phyloP scores from a whole-genome alignment of 2,888 invertebrate species.

The Artemia sp. region DNA sequence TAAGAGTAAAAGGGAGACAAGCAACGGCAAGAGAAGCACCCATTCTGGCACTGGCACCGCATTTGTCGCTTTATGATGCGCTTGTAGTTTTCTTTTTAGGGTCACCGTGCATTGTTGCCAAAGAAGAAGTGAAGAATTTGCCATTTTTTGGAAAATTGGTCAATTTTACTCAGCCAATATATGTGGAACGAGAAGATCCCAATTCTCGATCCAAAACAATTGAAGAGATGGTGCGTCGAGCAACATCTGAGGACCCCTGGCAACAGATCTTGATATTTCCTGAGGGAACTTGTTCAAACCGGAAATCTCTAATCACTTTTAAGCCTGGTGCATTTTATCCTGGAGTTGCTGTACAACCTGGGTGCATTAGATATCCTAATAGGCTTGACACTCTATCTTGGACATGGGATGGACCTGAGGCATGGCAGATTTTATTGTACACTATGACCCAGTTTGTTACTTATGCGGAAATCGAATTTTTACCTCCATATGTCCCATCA shows the following conservation, averaged over 20 bases:
- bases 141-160: conserved; percentile 85
- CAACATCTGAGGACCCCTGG: too few species aligned
- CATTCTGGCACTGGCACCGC: conserved; percentile 72
- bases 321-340: conserved; percentile 79
- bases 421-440: conserved; percentile 74
- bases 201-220: too few species aligned
- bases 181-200: too few species aligned
- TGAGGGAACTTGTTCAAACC: conserved; percentile 90
- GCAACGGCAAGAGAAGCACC: too few species aligned
- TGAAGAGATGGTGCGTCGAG: too few species aligned
- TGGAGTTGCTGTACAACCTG: too few species aligned
- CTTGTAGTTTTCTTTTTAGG: conserved; percentile 61
- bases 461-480: conserved; percentile 72
- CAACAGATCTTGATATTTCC: conserved; percentile 82
- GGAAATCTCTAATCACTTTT: conserved; percentile 65
- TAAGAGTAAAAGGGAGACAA: conserved; percentile 56
- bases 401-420: conserved; percentile 89
- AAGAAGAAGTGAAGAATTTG: conserved; percentile 59
- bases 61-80: conserved; percentile 78
- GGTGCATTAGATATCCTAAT: too few species aligned
- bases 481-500: conserved; percentile 74
- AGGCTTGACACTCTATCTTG: too few species aligned
- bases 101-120: conserved; percentile 74
- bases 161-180: too few species aligned
- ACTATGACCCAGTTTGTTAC: conserved; percentile 74